phyloP scores from a whole-genome alignment of 2,888 invertebrate genomes.

The Drosophila neoperkinsi region DNA sequence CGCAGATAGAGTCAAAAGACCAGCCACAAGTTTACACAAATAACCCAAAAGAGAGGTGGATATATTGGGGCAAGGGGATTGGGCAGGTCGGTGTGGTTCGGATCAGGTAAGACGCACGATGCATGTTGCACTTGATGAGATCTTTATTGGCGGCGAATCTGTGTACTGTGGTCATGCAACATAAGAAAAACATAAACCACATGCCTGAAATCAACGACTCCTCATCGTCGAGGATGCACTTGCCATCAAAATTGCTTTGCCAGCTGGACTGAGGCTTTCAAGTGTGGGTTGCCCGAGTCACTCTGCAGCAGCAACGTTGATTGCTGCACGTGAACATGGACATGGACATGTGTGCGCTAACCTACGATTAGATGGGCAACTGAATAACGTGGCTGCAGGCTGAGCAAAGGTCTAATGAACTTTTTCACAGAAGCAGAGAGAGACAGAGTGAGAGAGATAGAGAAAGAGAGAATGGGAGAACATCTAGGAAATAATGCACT shows the following conservation, averaged over 20 bases:
- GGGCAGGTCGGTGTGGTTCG: neutral
- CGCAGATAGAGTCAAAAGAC: constrained; percentile 74
- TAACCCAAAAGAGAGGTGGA: constrained; percentile 45
- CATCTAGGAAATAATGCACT: neutral
- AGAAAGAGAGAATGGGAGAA: neutral
- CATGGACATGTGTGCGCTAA: constrained; percentile 33
- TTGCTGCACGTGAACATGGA: constrained; percentile 30
- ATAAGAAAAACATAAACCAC: constrained; percentile 60
- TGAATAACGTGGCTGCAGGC: constrained; percentile 19
- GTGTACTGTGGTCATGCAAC: constrained; percentile 43
- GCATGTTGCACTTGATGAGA: constrained; percentile 79
- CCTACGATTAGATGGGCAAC: constrained; percentile 59
- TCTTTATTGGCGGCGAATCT: constrained; percentile 71
- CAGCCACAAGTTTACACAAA: constrained; percentile 68
- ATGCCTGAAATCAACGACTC: constrained; percentile 43
- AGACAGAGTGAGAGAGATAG: neutral
- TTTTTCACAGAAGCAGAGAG: neutral
- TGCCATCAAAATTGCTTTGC: constrained; percentile 32
- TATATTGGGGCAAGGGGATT: neutral
- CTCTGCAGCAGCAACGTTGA: constrained; percentile 24
- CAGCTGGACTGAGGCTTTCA: neutral
- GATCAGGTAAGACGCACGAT: constrained; percentile 51
- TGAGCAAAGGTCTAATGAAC: constrained; percentile 43
- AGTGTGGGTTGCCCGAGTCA: constrained; percentile 36
- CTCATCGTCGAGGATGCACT: constrained; percentile 25